Conservation (phyloP, 1,140 invertebrate species). For the Leucophenga varia region DNA sequence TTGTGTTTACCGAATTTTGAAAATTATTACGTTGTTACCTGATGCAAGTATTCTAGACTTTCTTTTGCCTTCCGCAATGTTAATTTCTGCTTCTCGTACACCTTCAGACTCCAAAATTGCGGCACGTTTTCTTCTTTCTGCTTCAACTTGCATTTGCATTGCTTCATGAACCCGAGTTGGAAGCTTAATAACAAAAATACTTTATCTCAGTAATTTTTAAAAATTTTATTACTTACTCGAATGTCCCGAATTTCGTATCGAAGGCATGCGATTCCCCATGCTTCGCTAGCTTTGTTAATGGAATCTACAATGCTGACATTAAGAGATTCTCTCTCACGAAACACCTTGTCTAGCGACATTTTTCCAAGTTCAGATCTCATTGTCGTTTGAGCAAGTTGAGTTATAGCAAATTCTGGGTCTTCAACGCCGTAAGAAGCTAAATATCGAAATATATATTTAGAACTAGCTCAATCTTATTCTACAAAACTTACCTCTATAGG, state of each 20-base stretch:
- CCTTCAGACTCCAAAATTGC: constrained; percentile 97
- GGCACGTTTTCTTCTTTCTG: constrained; percentile 94
- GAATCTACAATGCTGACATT: constrained; percentile 96
- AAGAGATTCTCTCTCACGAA: constrained; percentile 92
- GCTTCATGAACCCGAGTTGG: constrained; percentile 94
- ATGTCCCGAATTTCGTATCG: constrained; percentile 87
- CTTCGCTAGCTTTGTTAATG: constrained; percentile 96
- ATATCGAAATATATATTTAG: constrained; percentile 15
- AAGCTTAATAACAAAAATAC: constrained; percentile 57
- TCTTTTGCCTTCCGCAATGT: constrained; percentile 95
- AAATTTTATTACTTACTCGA: constrained; percentile 65
- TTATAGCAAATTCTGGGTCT: constrained; percentile 99
- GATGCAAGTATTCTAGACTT: constrained; percentile 90
- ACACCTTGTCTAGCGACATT: constrained; percentile 97
- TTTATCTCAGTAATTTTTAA: not conserved
- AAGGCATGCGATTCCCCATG: constrained; percentile 97
- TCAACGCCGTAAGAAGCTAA: constrained; percentile 96
- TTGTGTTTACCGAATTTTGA: too few species aligned
- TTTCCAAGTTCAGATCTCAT: constrained; percentile 99
- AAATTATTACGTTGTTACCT: too few species aligned
- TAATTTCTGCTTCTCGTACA: constrained; percentile 91
- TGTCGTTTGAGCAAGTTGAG: constrained; percentile 97
- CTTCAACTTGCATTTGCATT: constrained; percentile 99
- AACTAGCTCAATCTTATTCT: not conserved
- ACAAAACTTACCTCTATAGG: constrained; percentile 64